phyloP scores from a whole-genome alignment of 2,888 invertebrate genomes.

The Ectemnius continuus region DNA sequence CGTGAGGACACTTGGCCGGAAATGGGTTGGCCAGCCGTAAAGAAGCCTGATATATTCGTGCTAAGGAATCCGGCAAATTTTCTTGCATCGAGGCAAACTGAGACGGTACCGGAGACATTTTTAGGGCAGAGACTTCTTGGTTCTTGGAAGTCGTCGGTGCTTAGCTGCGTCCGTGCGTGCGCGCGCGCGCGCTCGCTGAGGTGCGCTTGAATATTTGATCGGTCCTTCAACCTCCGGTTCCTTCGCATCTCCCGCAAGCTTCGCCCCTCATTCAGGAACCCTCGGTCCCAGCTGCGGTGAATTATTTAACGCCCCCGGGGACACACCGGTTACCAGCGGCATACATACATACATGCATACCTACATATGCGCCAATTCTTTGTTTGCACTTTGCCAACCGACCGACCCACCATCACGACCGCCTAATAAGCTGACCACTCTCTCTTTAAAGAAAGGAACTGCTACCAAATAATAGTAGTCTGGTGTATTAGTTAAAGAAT shows the following conservation, averaged over 20 bases:
- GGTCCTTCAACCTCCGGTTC: constrained; percentile 73
- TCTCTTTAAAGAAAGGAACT: too few relatives aligned
- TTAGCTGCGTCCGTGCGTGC: constrained; percentile 60
- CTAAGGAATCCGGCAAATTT: too few relatives aligned
- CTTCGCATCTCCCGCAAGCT: constrained; percentile 57
- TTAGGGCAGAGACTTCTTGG: too few relatives aligned
- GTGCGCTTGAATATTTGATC: constrained; percentile 77
- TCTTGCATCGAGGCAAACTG: too few relatives aligned
- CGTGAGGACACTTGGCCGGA: constrained; percentile 74
- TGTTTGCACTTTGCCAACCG: constrained; percentile 37
- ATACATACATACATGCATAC: constrained; percentile 55
- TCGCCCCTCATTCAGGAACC: constrained; percentile 66
- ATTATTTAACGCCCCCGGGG: constrained; percentile 76
- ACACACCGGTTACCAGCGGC: constrained; percentile 66
- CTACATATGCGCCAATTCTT: constrained; percentile 63
- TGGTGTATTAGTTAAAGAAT: too few relatives aligned
- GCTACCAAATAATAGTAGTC: too few relatives aligned
- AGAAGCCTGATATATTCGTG: constrained; percentile 12
- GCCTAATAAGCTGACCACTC: constrained; percentile 11
- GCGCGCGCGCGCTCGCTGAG: constrained; percentile 60
- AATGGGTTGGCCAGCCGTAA: constrained; percentile 60
- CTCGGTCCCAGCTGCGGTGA: constrained; percentile 74
- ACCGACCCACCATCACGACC: constrained; percentile 31
- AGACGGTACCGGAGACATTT: too few relatives aligned
- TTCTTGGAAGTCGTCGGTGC: constrained; percentile 23